Evolutionary conservation across 2,113 vertebrate genomes (phyloP), one percentile per base, ranked within the genome.

Genomic region (Entelurus aequoreus): DNA sequence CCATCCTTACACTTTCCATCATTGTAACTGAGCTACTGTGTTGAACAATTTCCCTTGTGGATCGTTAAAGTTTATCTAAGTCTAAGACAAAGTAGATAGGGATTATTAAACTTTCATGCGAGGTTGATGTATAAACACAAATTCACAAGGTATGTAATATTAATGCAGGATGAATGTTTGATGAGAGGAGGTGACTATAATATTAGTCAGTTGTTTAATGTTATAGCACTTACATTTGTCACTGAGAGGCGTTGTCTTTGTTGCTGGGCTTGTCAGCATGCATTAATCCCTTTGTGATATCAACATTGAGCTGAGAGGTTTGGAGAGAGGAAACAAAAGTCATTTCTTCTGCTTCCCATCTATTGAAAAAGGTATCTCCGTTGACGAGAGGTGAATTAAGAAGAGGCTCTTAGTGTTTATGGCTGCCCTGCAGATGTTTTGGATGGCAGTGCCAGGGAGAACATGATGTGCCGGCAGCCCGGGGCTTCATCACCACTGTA

Each of bases 101-200:
- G 46, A 62, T 75, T 38, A 62, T 75, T 35, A 47, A 75, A 71
- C 49, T 67, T 76, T 76, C 47, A 79, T 49, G 12, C 4, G 13
- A 52, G 51, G 52, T 60, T 48, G 53, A 48, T 53, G 48, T 21
- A 66, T 51, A 58, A 74, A 70, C 57, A 63, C 63, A 68, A 75
- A 53, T 62, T 71, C 65, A 66, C 60, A 73, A 71, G 58, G 57
- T 69, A 70, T 76, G 59, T 54, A 77, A 76, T 76, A 82, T 77
- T 82, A 48, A 72, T 42, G 36, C 42, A 54, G 50, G 36, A 47
- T 79, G 13, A 72, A 75, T 72, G 52, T 72, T 83, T 75, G 9
- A 77, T 77, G 66, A 71, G 55, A 21, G 58, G n/a, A 72, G 69
- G 62, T 68, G 74, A 75, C 52, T 56, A 66, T 62, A 74, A 66